Conservation (phyloP, 92 coral and sea anemone genomes). For the Chrysogorgia sp. region DNA sequence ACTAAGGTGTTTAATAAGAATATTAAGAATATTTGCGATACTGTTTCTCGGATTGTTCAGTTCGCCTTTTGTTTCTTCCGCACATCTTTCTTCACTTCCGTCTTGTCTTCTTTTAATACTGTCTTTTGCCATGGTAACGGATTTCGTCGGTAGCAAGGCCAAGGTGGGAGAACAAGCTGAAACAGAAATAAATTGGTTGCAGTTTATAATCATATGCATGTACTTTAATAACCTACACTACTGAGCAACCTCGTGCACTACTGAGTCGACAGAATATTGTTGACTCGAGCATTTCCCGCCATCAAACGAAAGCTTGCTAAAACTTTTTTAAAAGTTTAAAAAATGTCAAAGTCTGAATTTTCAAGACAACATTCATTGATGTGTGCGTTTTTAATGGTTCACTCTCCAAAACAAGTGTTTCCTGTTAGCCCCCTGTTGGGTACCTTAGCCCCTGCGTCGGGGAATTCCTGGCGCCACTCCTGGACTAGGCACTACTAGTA, state of each 20-base stretch:
- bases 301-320: not conserved
- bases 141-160: conserved; percentile 87
- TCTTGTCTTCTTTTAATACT: conserved; percentile 51
- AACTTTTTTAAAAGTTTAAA: too few species aligned
- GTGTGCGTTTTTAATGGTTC: too few species aligned
- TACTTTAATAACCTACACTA: not conserved
- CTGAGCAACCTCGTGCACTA: not conserved
- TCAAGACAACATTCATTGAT: too few species aligned
- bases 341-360: too few species aligned
- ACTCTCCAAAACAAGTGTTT: too few species aligned
- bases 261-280: too few species aligned
- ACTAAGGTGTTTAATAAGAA: not conserved
- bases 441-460: too few species aligned
- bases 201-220: too few species aligned
- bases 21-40: not conserved
- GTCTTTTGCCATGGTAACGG: conserved; percentile 97
- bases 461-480: too few species aligned
- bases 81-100: conserved; percentile 69
- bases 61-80: conserved; percentile 78
- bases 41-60: conserved; percentile 20
- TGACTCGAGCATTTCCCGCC: not conserved
- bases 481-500: too few species aligned
- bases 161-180: conserved; percentile 93
- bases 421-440: too few species aligned
- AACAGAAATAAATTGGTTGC: conserved; percentile 1